Evolutionary conservation across 2,797 vertebrate species (phyloP).

Genomic region (Hirundo rustica): DNA sequence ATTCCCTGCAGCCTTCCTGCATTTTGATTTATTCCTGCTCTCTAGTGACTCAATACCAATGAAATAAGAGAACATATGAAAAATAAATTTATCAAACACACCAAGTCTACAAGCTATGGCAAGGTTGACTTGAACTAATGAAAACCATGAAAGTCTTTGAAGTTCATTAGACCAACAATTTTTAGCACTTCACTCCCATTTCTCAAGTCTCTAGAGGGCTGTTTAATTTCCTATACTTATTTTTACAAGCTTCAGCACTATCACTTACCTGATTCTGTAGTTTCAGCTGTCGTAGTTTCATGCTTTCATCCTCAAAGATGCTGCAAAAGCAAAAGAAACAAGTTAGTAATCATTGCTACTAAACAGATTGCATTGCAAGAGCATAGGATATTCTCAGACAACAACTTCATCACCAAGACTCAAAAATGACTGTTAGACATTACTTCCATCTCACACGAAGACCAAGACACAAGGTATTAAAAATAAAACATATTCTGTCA

Average conservation of each 20-base stretch:
- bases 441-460: not conserved
- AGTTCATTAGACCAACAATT: not conserved
- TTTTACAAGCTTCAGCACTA: not conserved
- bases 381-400: not conserved
- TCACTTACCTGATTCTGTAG: conserved; percentile 90
- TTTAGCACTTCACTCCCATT: not conserved
- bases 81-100: not conserved
- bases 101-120: not conserved
- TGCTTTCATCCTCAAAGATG: conserved; percentile 85
- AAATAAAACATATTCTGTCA: not conserved
- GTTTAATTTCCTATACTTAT: not conserved
- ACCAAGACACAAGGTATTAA: not conserved
- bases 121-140: not conserved
- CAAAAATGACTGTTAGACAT: not conserved
- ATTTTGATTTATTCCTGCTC: not conserved
- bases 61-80: not conserved
- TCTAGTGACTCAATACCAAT: not conserved
- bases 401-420: not conserved
- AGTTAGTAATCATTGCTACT: not conserved
- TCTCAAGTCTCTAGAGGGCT: not conserved
- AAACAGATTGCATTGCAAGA: not conserved
- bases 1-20: not conserved
- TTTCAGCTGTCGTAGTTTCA: conserved; percentile 90
- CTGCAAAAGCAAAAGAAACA: conserved; percentile 71
- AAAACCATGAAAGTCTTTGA: not conserved